Evolutionary conservation across 2,888 invertebrate species (phyloP).

Genomic region (Siphlonurus alternatus): DNA sequence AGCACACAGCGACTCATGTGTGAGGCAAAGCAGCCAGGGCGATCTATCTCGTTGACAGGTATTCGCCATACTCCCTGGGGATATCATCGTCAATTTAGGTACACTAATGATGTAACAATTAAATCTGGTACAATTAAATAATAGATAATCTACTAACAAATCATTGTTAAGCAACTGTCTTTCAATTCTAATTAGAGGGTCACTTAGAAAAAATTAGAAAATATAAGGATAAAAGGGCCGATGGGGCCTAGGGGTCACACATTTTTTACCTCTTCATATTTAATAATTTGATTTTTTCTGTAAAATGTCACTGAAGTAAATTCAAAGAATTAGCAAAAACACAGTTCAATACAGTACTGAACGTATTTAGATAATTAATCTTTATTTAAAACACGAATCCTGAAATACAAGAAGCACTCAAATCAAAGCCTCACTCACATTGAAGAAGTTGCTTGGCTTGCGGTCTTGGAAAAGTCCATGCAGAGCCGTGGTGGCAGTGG

Average conservation of each 20-base stretch:
- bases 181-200: not conserved
- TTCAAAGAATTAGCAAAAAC: too few relatives aligned
- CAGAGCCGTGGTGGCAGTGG: constrained; percentile 33
- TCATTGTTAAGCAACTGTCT: not conserved
- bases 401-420: not conserved
- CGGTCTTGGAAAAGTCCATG: constrained; percentile 74
- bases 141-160: not conserved
- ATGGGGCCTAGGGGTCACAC: too few relatives aligned
- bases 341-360: too few relatives aligned
- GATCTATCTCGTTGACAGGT: constrained; percentile 74
- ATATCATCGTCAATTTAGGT: not conserved
- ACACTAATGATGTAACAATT: not conserved
- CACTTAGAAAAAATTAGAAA: too few relatives aligned
- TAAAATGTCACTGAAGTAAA: too few relatives aligned
- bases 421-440: constrained; percentile 35
- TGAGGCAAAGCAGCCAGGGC: constrained; percentile 79
- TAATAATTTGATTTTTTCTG: too few relatives aligned
- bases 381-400: too few relatives aligned
- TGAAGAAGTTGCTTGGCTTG: constrained; percentile 74
- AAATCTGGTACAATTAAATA: not conserved
- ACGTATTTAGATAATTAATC: too few relatives aligned
- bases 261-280: too few relatives aligned
- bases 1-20: constrained; percentile 77
- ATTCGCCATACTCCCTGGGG: constrained; percentile 77
- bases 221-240: too few relatives aligned